phyloP scores from a whole-genome alignment of 2,888 invertebrate genomes.

The Ophion ventricosus region DNA sequence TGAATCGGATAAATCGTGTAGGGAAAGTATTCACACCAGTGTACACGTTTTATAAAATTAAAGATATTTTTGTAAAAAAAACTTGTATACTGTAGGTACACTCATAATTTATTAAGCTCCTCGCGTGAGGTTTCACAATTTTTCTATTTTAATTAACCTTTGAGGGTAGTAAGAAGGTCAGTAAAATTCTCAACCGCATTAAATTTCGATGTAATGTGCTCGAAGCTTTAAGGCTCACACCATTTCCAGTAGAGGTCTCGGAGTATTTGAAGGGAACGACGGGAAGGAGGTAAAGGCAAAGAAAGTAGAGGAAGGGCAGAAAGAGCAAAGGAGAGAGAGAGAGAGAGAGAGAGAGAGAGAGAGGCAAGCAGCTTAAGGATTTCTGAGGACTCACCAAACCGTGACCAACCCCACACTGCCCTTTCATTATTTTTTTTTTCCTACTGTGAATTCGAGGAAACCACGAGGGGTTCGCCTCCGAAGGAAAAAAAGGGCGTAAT shows the following conservation, averaged over 20 bases:
- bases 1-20: no score
- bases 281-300: constrained; percentile 11
- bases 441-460: constrained; percentile 8
- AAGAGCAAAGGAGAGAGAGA: constrained; percentile 7
- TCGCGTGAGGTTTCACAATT: no score
- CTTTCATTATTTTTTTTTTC: constrained; percentile 16
- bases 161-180: constrained; percentile 9
- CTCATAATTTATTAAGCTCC: no score
- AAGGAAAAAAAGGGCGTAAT: neutral
- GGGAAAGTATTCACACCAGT: no score
- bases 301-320: neutral
- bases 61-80: neutral
- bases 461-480: neutral
- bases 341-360: neutral
- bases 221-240: no score
- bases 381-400: constrained; percentile 37
- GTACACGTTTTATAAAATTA: neutral
- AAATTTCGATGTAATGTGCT: constrained; percentile 32
- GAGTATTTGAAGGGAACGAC: constrained; percentile 19
- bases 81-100: no score
- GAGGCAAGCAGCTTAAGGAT: constrained; percentile 30
- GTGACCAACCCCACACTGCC: constrained; percentile 17
- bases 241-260: constrained; percentile 35
- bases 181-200: constrained; percentile 53
- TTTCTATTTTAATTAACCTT: neutral